Conservation (phyloP, 2,888 invertebrate species). For the Drosophila colorata region DNA sequence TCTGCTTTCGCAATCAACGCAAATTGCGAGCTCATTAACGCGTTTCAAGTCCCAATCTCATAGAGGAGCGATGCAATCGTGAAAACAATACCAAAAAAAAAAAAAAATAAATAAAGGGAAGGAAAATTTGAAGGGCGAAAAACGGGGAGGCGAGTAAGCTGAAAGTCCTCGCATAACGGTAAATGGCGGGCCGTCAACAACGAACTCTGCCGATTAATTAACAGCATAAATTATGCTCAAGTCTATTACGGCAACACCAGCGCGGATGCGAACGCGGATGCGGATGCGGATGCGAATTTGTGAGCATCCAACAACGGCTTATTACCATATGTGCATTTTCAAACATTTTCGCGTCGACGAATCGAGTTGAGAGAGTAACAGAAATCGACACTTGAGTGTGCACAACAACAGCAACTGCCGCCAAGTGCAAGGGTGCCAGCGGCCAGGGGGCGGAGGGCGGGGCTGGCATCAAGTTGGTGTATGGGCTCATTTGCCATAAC, state of each 20-base stretch:
- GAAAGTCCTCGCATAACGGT: conserved; percentile 34
- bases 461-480: background rate
- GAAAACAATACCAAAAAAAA: conserved; percentile 37
- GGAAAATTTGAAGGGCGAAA: background rate
- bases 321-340: conserved; percentile 51
- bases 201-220: conserved; percentile 65
- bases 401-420: conserved; percentile 16
- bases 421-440: background rate
- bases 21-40: conserved; percentile 55
- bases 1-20: conserved; percentile 18
- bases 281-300: conserved; percentile 28
- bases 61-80: conserved; percentile 20
- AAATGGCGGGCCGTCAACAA: conserved; percentile 47
- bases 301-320: conserved; percentile 42
- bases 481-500: conserved; percentile 43
- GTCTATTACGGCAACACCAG: conserved; percentile 73
- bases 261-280: background rate
- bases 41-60: conserved; percentile 44
- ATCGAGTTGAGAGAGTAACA: conserved; percentile 54
- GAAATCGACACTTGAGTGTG: conserved; percentile 69
- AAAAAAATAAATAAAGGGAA: background rate
- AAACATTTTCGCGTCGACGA: conserved; percentile 52
- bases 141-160: background rate
- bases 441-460: background rate
- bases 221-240: conserved; percentile 81